Evolutionary conservation across 2,797 vertebrate species (phyloP).

Genomic region (Gephyroberyx darwinii): DNA sequence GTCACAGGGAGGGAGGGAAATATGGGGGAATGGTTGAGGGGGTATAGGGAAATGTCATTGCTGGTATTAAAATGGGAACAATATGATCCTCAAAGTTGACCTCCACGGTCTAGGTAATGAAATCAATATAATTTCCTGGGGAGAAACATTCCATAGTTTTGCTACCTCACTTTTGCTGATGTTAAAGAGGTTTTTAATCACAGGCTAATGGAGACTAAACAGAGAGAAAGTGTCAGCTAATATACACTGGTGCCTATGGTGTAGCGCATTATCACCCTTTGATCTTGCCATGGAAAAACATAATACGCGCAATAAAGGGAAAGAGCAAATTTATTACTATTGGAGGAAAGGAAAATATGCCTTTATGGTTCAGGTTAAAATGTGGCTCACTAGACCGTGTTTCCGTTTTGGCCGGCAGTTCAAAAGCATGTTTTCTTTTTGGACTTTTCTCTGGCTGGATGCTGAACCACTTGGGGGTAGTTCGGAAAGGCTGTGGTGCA

Average conservation of each 20-base stretch:
- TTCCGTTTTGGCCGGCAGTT: constrained; percentile 80
- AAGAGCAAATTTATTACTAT: constrained; percentile 75
- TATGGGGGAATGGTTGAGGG: constrained; percentile 25
- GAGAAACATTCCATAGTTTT: constrained; percentile 31
- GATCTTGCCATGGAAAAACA: constrained; percentile 75
- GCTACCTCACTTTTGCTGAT: constrained; percentile 26
- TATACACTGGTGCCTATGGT: constrained; percentile 56
- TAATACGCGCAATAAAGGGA: constrained; percentile 72
- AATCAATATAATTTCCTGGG: constrained; percentile 47
- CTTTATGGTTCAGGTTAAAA: constrained; percentile 80
- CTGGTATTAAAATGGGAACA: constrained; percentile 48
- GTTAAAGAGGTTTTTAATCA: constrained; percentile 51
- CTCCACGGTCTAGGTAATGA: constrained; percentile 41
- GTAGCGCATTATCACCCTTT: constrained; percentile 74
- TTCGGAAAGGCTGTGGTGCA: constrained; percentile 73
- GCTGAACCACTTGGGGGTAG: constrained; percentile 76
- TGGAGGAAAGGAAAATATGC: constrained; percentile 78
- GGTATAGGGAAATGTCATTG: constrained; percentile 36
- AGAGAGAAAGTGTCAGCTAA: constrained; percentile 61
- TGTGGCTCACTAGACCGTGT: constrained; percentile 78
- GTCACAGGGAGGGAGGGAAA: constrained; percentile 31
- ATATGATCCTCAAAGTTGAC: constrained; percentile 53
- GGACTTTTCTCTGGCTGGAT: constrained; percentile 72
- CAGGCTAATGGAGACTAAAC: constrained; percentile 37
- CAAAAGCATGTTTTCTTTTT: constrained; percentile 80